These are phyloP conservation scores for Siphonodentalium dalli DNA, from an alignment of 2,888 invertebrate genomes.

Conservation along the genomic window DNA sequence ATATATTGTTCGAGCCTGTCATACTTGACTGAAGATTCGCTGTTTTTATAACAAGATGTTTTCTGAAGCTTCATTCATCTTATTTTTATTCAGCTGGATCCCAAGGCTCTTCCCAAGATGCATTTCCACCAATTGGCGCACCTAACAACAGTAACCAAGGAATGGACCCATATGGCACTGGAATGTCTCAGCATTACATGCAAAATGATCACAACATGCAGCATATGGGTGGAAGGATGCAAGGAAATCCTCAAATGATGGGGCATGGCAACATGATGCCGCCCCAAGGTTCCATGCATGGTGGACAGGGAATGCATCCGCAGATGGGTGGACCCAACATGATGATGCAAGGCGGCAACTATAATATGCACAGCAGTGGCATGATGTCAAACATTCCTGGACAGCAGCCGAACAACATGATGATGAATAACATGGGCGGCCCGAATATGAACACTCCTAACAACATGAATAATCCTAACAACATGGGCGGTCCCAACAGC, in stretches of 20 bases:
- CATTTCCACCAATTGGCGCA: conserved; percentile 49
- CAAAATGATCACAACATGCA: no score
- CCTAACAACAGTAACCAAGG: conserved; percentile 40
- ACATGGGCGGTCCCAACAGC: conserved; percentile 26
- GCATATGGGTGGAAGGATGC: no score
- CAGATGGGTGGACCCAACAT: conserved; percentile 37
- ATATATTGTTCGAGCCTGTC: no score
- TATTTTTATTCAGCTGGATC: conserved; percentile 49
- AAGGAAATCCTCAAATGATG: no score
- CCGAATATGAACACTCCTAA: conserved; percentile 62
- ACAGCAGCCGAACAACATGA: conserved; percentile 43
- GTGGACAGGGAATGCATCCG: conserved; percentile 26
- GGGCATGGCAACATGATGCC: no score
- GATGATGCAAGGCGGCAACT: conserved; percentile 45
- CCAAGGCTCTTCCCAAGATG: conserved; percentile 53
- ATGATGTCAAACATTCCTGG: conserved; percentile 42
- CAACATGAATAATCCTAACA: conserved; percentile 28
- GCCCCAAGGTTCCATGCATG: no score
- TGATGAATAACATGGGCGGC: conserved; percentile 46
- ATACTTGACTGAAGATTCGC: no score
- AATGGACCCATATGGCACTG: conserved; percentile 34
- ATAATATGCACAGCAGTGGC: conserved; percentile 42
- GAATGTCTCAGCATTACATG: no score
- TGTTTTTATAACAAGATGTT: no score
- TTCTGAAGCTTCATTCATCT: no score